Evolutionary conservation across 2,888 invertebrate species (phyloP), one percentile per base, ranked within the genome.

Genomic region (Dynastes grantii): DNA sequence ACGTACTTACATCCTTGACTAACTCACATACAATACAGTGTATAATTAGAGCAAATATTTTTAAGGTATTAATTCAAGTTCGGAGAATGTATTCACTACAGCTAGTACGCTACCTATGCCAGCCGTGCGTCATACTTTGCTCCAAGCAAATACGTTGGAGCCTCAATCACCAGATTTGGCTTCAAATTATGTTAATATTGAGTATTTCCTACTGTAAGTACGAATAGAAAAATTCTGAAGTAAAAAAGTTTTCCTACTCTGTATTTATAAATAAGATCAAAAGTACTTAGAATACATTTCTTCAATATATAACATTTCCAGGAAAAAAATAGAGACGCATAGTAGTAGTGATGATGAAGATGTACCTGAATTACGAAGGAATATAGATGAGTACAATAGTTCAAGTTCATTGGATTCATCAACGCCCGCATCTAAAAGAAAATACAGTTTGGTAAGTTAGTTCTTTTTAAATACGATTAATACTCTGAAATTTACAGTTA

Each of bases 111-210:
- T 93, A 84, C 90, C 92, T n/a, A 85, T 91, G 79, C 88, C 92
- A 89, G 81, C 90, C 68, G 67, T 71, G 5, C 88, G 90, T 81
- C 88, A 88, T 81, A 87, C 85, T 79, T 89, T 89, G 83, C 73
- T 73, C n/a, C 78, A 78, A 32, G 76, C 78, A 8, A 61, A 64
- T n/a, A 75, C 75, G 29, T 58, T 73, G 40, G 94, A 93, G 82
- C 95, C 95, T 32, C 95, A 95, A 88, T 95, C 95, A 51, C 95
- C 95, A 76, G 94, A 95, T 85, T 92, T 92, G 84, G 94, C 94
- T 82, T 95, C 96, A 81, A 96, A 97, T 90, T 97, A 97, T 89
- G 96, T 96, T 88, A 97, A 97, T 89, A 96, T 97, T 90, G 96
- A 97, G 89, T 97, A 96, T 88, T 97, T 97, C 85, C 93, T 97